These are phyloP conservation scores for Trachythela sp. DNA, from an alignment of 64 coral and sea anemone genomes.

Conservation along the genomic window DNA sequence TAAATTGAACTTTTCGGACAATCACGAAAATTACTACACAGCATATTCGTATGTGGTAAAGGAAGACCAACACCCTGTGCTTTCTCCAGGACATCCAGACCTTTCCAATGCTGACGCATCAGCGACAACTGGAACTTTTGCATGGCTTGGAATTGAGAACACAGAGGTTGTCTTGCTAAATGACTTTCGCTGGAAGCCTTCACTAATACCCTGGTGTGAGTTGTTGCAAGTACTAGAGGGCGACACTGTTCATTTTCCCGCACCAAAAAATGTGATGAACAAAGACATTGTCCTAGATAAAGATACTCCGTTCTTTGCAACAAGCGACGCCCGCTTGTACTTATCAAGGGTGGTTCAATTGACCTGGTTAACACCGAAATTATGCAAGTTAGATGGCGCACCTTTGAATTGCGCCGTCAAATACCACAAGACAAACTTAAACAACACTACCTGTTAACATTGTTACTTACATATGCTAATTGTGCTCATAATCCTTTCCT, in stretches of 20 bases:
- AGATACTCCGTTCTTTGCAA: background rate
- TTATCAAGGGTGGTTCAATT: background rate
- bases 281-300: background rate
- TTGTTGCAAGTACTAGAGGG: background rate
- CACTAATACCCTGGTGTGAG: background rate
- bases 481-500: background rate
- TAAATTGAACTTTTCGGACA: constrained; percentile 30
- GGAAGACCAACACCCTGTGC: constrained; percentile 26
- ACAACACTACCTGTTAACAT: no score
- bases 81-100: constrained; percentile 39
- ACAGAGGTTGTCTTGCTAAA: background rate
- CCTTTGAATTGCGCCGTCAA: background rate
- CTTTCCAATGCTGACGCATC: background rate
- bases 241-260: background rate
- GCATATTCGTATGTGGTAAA: constrained; percentile 41
- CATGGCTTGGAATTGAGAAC: background rate
- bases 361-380: background rate
- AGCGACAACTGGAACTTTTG: constrained; percentile 24
- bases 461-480: no score
- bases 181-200: background rate
- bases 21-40: constrained; percentile 41
- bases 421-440: background rate
- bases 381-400: background rate
- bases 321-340: background rate
- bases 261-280: background rate